Percentiles rank a stretch among this genome's conserved stretches.
These are phyloP conservation scores for Melanostigma gelatinosum DNA, from an alignment of 2,113 vertebrate genomes.

Conservation along the genomic window DNA sequence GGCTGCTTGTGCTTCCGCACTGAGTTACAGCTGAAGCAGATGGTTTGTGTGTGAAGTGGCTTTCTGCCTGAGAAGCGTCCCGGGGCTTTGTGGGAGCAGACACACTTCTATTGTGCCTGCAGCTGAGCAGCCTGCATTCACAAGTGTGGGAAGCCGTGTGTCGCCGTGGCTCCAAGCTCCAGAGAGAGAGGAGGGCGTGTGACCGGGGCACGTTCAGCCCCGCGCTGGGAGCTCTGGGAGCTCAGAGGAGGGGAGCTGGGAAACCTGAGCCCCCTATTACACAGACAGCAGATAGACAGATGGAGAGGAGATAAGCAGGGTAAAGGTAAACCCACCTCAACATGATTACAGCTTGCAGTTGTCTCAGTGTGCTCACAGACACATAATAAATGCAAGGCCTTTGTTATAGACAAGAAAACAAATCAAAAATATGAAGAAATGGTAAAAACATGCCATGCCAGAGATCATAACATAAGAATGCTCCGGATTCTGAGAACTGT, in stretches of 20 bases:
- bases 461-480: neutral
- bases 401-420: neutral
- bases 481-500: neutral
- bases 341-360: neutral
- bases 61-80: conserved; percentile 69
- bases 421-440: neutral
- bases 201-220: conserved; percentile 64
- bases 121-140: conserved; percentile 68
- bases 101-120: conserved; percentile 77
- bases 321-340: conserved; percentile 41
- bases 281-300: conserved; percentile 56
- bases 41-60: conserved; percentile 62
- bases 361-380: neutral
- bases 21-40: conserved; percentile 59
- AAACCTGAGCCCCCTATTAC: conserved; percentile 51
- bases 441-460: neutral
- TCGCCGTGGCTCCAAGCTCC: conserved; percentile 74
- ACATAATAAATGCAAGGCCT: neutral
- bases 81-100: conserved; percentile 66
- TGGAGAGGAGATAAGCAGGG: conserved; percentile 57
- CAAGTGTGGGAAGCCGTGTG: conserved; percentile 84
- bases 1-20: neutral
- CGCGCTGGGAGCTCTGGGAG: conserved; percentile 53
- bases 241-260: conserved; percentile 31
- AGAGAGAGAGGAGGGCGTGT: conserved; percentile 71